Evolutionary conservation across 2,888 invertebrate genomes (phyloP).

Genomic region (Sthenelais limicola): DNA sequence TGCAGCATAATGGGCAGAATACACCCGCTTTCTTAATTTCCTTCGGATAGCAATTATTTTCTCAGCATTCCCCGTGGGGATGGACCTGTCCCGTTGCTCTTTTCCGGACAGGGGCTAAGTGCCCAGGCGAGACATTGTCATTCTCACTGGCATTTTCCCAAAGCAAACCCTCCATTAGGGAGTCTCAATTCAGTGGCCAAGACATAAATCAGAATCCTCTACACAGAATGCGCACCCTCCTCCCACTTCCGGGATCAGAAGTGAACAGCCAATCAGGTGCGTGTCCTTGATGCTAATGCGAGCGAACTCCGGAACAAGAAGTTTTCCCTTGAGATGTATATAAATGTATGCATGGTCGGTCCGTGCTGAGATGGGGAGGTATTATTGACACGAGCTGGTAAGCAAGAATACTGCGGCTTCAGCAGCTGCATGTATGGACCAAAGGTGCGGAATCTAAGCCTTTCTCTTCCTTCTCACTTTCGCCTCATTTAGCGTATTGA

Average conservation of each 20-base stretch:
- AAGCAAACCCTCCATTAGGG: conserved; percentile 28
- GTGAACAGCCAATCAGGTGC: conserved; percentile 3
- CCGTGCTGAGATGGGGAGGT: no score
- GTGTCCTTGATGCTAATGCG: conserved; percentile 24
- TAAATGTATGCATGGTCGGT: not conserved
- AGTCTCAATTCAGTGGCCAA: conserved; percentile 22
- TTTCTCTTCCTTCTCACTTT: no score
- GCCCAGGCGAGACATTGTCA: conserved; percentile 38
- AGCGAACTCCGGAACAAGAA: conserved; percentile 14
- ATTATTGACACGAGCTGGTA: not conserved
- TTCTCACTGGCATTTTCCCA: conserved; percentile 10
- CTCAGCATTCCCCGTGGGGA: no score
- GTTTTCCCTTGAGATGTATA: conserved; percentile 3
- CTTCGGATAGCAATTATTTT: no score
- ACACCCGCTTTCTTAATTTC: no score
- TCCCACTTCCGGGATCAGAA: conserved; percentile 11
- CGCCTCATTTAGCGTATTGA: no score
- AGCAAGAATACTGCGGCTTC: no score
- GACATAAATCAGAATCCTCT: conserved; percentile 36
- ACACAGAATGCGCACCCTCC: not conserved
- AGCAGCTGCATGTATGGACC: no score
- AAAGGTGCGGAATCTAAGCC: no score
- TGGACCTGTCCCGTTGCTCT: no score
- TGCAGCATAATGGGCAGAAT: no score
- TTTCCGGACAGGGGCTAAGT: no score